Evolutionary conservation across 2,113 vertebrate species (phyloP).

Genomic region (Redunca redunca): DNA sequence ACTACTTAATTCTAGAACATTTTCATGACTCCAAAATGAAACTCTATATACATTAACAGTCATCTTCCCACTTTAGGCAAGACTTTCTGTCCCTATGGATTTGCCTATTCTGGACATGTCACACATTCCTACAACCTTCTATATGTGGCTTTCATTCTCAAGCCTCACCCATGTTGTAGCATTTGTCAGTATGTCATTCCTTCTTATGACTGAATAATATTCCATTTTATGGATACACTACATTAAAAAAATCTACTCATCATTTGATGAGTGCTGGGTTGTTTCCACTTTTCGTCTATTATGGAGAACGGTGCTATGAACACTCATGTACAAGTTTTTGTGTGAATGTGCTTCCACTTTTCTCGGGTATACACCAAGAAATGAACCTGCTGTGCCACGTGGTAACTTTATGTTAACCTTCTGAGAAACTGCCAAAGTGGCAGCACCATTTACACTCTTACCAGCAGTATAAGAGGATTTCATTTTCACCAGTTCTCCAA

Average conservation of each 20-base stretch:
- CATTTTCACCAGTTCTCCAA: not conserved
- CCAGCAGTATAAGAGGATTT: not conserved
- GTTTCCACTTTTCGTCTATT: not conserved
- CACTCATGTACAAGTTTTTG: not conserved
- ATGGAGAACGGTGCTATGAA: not conserved
- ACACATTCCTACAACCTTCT: not conserved
- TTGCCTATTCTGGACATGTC: not conserved
- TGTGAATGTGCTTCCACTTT: not conserved
- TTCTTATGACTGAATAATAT: not conserved
- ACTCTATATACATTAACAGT: not conserved
- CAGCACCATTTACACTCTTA: not conserved
- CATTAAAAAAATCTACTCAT: not conserved
- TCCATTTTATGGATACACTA: not conserved
- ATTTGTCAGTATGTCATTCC: not conserved
- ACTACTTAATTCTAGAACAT: not conserved
- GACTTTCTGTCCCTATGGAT: not conserved
- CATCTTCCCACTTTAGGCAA: not conserved
- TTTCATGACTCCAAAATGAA: slow-evolving; percentile 4
- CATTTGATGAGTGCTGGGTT: not conserved
- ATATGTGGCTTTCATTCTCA: not conserved
- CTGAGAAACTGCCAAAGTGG: not conserved
- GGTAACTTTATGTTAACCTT: not conserved
- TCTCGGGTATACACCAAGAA: not conserved
- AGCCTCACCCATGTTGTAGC: not conserved
- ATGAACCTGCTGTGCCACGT: not conserved